phyloP scores from a whole-genome alignment of 1,140 invertebrate species.

The Trachelipus rathkii region DNA sequence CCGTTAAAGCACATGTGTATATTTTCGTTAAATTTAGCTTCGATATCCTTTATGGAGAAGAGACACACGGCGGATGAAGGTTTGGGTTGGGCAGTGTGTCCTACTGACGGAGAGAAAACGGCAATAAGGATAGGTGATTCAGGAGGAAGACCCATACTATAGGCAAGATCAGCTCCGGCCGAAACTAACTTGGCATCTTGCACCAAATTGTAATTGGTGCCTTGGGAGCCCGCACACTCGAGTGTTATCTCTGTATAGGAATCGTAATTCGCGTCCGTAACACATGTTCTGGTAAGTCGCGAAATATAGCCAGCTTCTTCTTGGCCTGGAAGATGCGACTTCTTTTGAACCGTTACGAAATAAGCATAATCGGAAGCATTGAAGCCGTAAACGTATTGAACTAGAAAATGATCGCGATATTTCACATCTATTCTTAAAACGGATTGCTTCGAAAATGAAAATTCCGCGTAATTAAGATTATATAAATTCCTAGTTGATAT shows the following conservation, averaged over 20 bases:
- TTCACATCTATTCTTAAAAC: slow-evolving; percentile 84
- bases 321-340: slow-evolving; percentile 74
- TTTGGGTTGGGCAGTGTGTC: slow-evolving; percentile 71
- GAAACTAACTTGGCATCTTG: slow-evolving; percentile 81
- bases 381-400: slow-evolving; percentile 93
- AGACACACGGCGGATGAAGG: slow-evolving; percentile 74
- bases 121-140: slow-evolving; percentile 75
- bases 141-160: slow-evolving; percentile 68
- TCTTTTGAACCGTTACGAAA: slow-evolving; percentile 90
- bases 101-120: slow-evolving; percentile 76
- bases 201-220: slow-evolving; percentile 76
- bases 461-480: slow-evolving; percentile 71
- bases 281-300: slow-evolving; percentile 66
- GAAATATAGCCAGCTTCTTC: slow-evolving; percentile 79
- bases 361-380: slow-evolving; percentile 91
- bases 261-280: slow-evolving; percentile 88
- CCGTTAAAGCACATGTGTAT: slow-evolving; percentile 96
- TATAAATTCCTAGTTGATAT: slow-evolving; percentile 80
- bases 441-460: slow-evolving; percentile 79
- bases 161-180: slow-evolving; percentile 74
- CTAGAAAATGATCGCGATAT: slow-evolving; percentile 88
- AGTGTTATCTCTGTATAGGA: slow-evolving; percentile 71
- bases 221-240: slow-evolving; percentile 48
- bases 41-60: slow-evolving; percentile 71
- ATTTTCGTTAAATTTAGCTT: slow-evolving; percentile 89